A percentile compares a stretch with the other conserved stretches of the same genome.
Conservation (phyloP, 2,797 vertebrate species). For the Coranthus polyacanthus region DNA sequence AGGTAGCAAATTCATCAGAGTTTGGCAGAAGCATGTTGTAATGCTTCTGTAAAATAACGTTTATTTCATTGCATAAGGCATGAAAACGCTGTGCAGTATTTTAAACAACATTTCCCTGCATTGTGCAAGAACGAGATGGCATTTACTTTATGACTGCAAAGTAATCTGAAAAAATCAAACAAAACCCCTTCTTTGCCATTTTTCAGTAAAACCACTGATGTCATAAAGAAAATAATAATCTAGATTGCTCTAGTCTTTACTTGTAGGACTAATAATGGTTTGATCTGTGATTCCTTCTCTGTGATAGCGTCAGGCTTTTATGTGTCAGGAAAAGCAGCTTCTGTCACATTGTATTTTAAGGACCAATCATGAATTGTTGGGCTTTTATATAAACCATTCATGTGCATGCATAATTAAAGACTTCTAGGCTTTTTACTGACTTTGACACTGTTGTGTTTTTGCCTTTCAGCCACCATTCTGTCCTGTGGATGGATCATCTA, state of each 20-base stretch:
- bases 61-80: neutral
- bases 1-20: too few species aligned
- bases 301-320: neutral
- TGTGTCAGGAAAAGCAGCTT: conserved; percentile 6
- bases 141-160: neutral
- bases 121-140: neutral
- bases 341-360: neutral
- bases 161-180: neutral
- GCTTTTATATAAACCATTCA: neutral
- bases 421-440: neutral
- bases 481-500: conserved; percentile 99
- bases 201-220: too few species aligned
- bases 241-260: too few species aligned
- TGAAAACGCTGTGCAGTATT: conserved; percentile 31
- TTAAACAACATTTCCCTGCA: neutral
- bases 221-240: too few species aligned
- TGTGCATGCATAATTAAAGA: conserved; percentile 2
- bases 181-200: too few species aligned
- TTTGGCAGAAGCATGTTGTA: too few species aligned
- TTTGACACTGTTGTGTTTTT: conserved; percentile 15
- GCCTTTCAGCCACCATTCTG: conserved; percentile 94
- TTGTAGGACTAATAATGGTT: too few species aligned
- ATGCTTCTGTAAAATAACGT: too few species aligned
- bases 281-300: too few species aligned
- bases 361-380: neutral